Evolutionary conservation across 2,888 invertebrate species (phyloP).

Genomic region (Metacarcinus magister): DNA sequence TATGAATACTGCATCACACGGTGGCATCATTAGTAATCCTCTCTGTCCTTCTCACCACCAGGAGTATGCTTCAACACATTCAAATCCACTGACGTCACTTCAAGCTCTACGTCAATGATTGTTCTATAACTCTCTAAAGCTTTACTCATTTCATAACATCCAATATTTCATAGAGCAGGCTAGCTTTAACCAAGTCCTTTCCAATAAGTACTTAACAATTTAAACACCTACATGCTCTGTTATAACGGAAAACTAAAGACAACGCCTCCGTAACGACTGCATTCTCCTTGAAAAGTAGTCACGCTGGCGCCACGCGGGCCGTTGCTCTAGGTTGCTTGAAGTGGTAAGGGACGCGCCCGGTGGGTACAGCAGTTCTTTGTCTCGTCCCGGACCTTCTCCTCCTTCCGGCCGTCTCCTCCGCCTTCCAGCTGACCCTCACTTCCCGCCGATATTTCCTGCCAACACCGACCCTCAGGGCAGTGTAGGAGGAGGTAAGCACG

Average conservation of each 20-base stretch:
- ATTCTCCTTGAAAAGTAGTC: constrained; percentile 13
- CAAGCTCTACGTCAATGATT: not conserved
- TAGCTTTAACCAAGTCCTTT: not conserved
- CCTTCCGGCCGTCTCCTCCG: not conserved
- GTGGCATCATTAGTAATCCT: not conserved
- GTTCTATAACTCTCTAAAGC: not conserved
- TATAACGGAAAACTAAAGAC: not conserved
- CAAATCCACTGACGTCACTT: not conserved
- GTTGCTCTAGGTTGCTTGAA: not conserved
- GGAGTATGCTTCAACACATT: not conserved
- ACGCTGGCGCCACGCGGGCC: not conserved
- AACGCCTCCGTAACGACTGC: not conserved
- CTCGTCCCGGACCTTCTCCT: constrained; percentile 4
- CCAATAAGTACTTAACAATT: not conserved
- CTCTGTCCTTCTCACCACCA: not conserved
- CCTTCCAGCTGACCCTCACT: constrained; percentile 6
- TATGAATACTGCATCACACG: not conserved
- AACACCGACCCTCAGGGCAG: not conserved
- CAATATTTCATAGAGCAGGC: not conserved
- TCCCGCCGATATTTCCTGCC: constrained; percentile 16
- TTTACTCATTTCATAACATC: not conserved
- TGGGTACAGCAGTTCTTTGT: not conserved
- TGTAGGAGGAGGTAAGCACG: not conserved
- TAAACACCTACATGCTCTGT: not conserved
- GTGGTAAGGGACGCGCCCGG: constrained; percentile 33